A percentile compares a stretch with the other conserved stretches of the same genome.
Conservation (phyloP, 2,888 invertebrate genomes). For the Drosophila cognata region DNA sequence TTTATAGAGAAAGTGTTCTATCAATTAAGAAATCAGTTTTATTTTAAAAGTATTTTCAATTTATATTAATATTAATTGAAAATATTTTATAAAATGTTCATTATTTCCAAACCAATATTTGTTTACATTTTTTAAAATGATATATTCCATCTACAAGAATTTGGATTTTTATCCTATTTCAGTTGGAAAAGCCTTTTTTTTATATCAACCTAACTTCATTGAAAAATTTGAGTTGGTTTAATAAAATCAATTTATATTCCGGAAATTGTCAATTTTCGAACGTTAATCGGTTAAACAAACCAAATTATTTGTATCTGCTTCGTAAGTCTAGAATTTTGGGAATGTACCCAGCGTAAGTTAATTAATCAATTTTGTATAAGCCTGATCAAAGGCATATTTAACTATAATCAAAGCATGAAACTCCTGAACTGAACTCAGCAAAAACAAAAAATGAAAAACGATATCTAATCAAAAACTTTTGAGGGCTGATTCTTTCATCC, state of each 20-base stretch:
- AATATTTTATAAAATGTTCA: neutral
- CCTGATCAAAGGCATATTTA: constrained; percentile 16
- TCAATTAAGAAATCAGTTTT: neutral
- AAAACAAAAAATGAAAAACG: constrained; percentile 22
- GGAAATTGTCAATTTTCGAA: neutral
- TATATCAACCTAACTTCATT: neutral
- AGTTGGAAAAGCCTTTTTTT: neutral
- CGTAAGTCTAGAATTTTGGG: constrained; percentile 5
- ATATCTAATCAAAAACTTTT: constrained; percentile 42
- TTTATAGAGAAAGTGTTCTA: neutral
- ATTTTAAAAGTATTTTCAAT: neutral
- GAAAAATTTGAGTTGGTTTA: neutral
- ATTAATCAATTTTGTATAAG: constrained; percentile 28
- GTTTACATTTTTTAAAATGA: neutral
- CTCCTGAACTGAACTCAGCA: constrained; percentile 47
- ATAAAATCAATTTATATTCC: neutral
- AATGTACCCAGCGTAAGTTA: constrained; percentile 16
- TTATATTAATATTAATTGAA: neutral
- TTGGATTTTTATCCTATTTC: neutral
- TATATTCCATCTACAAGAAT: neutral
- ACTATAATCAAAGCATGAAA: constrained; percentile 36
- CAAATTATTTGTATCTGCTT: constrained; percentile 27
- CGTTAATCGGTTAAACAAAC: constrained; percentile 25
- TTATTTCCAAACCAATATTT: neutral
- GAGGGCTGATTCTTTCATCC: constrained; percentile 38